Base-by-base conservation (phyloP, 2,888 invertebrate genomes). In the Emesis russula region DNA sequence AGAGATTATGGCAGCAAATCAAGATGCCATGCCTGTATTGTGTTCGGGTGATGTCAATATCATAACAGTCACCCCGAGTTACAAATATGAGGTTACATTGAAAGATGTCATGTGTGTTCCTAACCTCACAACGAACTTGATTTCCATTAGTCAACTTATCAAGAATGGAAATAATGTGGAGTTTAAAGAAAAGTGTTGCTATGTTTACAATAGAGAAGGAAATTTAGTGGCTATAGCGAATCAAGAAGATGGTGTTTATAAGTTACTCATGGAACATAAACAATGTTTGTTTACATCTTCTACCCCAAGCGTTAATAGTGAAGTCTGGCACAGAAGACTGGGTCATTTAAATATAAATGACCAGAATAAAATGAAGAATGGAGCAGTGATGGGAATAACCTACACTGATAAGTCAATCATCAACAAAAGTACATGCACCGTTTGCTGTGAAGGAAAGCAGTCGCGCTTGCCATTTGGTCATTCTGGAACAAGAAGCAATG, bases 21-120 rank as follows among this genome's bases (percentile, higher is more conserved):
- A 85, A 76, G 79, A n/a, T 71, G 63, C 76, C 13, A 82, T 88
- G 81, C 85, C 85, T 58, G 82, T 88, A 6, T 85, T 88, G 63
- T 88, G 82, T 73, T 80, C 79, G 18, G 81, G 84, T 71, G 75
- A 87, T 25, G 84, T 79, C 1, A 31, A 83, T 36, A 83, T 86
- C 4, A 76, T 36, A 38, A 76, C 58, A 6, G n/a, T 36, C 33
- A 53, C 33, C 15, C 18, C 15, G 81, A 48, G 81, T 36, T 36
- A n/a, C 9, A 33, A 76, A n/a, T 36, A 53, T 18, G 44, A 75
- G 0, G 33, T 75, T 0, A 48, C 44, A 9, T 25, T 58, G 0
- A 31, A 76, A 76, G 38, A 76, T 36, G 58, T 38, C 1, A 6
- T 63, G 7, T 63, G 58, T 36, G 36, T 76, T 3, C 58, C 58